Conservation (phyloP, 1,140 invertebrate species). For the Nixonia krombeini region DNA sequence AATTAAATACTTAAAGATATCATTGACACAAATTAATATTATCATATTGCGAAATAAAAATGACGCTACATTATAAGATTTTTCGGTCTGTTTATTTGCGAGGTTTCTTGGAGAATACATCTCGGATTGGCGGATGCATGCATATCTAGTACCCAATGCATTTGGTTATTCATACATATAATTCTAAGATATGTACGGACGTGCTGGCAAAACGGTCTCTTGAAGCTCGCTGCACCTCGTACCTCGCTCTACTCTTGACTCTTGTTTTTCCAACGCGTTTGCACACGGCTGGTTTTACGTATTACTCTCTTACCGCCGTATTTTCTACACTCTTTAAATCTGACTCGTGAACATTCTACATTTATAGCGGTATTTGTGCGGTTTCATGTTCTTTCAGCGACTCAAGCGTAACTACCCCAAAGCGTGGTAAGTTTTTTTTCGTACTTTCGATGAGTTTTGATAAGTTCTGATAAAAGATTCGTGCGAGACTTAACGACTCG, state of each 20-base stretch:
- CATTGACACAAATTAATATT: too few relatives aligned
- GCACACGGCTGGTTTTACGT: slow-evolving; percentile 30
- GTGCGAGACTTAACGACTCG: neutral
- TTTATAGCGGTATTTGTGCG: slow-evolving; percentile 22
- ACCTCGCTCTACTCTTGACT: slow-evolving; percentile 21
- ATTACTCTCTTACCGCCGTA: slow-evolving; percentile 19
- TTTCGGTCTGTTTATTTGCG: slow-evolving; percentile 4
- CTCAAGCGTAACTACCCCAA: slow-evolving; percentile 13
- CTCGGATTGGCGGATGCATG: slow-evolving; percentile 2
- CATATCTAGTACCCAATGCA: slow-evolving; percentile 19
- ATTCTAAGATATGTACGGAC: slow-evolving; percentile 31
- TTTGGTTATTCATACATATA: slow-evolving; percentile 40
- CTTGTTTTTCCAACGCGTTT: slow-evolving; percentile 24
- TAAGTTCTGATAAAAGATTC: slow-evolving; percentile 15
- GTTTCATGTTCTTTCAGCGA: slow-evolving; percentile 12
- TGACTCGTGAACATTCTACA: slow-evolving; percentile 24
- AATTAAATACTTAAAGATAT: too few relatives aligned
- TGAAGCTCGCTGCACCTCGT: too few relatives aligned
- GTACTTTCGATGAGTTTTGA: slow-evolving; percentile 18
- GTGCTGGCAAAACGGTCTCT: slow-evolving; percentile 28
- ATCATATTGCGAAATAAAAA: too few relatives aligned
- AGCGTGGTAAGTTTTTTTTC: slow-evolving; percentile 11
- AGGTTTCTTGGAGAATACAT: slow-evolving; percentile 15
- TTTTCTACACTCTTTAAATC: slow-evolving; percentile 38
- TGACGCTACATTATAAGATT: neutral